These are phyloP conservation scores for Drosophila lacertosa DNA, from an alignment of 1,140 invertebrate genomes.

Conservation along the genomic window DNA sequence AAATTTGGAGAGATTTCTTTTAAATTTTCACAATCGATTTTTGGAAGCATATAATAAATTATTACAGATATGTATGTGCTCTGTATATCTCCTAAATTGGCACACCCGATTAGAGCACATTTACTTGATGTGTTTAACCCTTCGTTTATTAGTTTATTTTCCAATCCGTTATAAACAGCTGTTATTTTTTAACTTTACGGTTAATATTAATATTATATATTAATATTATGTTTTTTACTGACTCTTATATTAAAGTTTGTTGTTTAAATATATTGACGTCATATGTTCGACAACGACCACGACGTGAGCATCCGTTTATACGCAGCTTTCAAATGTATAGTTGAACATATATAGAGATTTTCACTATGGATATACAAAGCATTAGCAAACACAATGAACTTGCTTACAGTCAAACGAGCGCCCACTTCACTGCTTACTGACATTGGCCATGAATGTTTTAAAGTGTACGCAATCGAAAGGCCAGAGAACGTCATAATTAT, in stretches of 20 bases:
- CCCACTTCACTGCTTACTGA: slow-evolving; percentile 43
- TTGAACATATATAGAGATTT: background rate
- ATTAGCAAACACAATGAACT: slow-evolving; percentile 14
- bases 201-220: slow-evolving; percentile 1
- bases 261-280: no score
- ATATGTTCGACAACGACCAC: no score
- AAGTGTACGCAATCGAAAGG: slow-evolving; percentile 18
- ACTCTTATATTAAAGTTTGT: no score
- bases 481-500: slow-evolving; percentile 16
- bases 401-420: slow-evolving; percentile 18
- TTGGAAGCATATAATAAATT: no score
- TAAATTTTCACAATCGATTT: no score
- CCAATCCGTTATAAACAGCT: slow-evolving; percentile 22
- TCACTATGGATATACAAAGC: background rate
- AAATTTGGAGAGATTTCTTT: no score
- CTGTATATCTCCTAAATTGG: no score
- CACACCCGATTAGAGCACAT: background rate
- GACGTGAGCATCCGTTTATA: no score
- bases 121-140: background rate
- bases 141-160: slow-evolving; percentile 11
- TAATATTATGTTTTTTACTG: no score
- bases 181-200: background rate
- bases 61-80: no score
- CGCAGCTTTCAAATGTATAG: background rate
- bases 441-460: slow-evolving; percentile 46